Conservation (phyloP, 2,888 invertebrate genomes). For the Machimus atricapillus region DNA sequence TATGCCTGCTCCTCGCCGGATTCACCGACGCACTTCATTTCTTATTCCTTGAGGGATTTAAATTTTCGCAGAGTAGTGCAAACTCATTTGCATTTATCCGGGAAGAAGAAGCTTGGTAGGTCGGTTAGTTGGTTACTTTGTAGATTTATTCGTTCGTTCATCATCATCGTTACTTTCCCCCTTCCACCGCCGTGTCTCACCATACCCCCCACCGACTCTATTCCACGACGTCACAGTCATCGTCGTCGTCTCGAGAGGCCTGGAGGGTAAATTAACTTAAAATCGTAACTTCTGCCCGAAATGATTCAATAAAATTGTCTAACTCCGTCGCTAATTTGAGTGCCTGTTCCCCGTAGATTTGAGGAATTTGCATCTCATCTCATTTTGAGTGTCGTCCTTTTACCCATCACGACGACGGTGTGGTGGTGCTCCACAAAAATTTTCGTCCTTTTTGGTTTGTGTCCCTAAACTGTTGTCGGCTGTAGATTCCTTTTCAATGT, state of each 20-base stretch:
- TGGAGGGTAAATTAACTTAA: constrained; percentile 31
- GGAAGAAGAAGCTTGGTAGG: background rate
- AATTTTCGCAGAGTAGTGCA: constrained; percentile 28
- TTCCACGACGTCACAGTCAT: background rate
- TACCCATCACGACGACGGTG: background rate
- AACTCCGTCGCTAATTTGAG: constrained; percentile 33
- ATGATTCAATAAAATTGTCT: constrained; percentile 33
- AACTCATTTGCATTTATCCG: constrained; percentile 23
- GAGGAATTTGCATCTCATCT: constrained; percentile 28
- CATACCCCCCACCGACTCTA: background rate
- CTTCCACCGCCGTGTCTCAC: background rate
- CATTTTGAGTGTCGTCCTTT: constrained; percentile 13
- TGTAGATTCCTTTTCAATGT: background rate
- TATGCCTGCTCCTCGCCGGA: background rate
- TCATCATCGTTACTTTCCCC: background rate
- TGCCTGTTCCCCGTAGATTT: constrained; percentile 32
- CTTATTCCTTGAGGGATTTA: constrained; percentile 5
- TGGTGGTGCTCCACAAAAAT: background rate
- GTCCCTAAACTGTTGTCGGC: background rate
- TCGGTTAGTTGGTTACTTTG: background rate
- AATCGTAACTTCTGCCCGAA: constrained; percentile 32
- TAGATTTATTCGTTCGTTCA: background rate
- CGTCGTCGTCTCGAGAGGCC: constrained; percentile 1
- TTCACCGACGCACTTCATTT: constrained; percentile 5
- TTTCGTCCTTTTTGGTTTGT: background rate